Evolutionary conservation across 2,888 invertebrate genomes (phyloP), one percentile per base, ranked within the genome.

Genomic region (Coleophora flavipennella): DNA sequence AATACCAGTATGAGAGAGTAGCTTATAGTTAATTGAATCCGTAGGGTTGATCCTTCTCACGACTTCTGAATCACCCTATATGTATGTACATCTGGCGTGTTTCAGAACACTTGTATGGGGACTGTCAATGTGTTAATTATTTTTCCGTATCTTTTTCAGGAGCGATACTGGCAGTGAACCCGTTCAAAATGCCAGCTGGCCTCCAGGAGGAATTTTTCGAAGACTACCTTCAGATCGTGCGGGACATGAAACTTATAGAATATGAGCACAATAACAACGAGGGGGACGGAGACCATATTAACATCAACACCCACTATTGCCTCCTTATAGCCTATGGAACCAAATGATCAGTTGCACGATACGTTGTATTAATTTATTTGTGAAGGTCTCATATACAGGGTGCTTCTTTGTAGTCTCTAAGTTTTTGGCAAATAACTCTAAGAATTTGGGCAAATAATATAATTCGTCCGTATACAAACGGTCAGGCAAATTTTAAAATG

Each of bases 161-260:
- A 55, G 89, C 91, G 33, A 81, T 90, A 0, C 75, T 83, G 44
- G 91, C 92, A 0, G 87, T 93, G 3, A 91, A 90, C 59, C 93
- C 93, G 0, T 92, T 92, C 57, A 59, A 89, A 40, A 88, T 93
- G 36, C 89, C 92, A 0, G 59, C 72, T 1, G 64, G 86, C 1
- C 58, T 88, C 13, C 86, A 86, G 31, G 85, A 88, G 2, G 86
- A 88, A 7, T 93, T 89, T 59, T 69, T 89, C n/a, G 73, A 86
- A 13, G 91, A 91, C 51, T 87, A 89, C 41, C 55, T 89, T 6
- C 66, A 72, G 1, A 85, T 87, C 48, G 67, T 87, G 8, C 59
- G 74, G 1, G 74, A 77, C 35, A 65, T 81, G 58, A 85, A 78
- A 44, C 74, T 79, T 40, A 49, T 66, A 26, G 60, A 74, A 39